A percentile compares a stretch with the other conserved stretches of the same genome.
Evolutionary conservation across 2,888 invertebrate species (phyloP).

Genomic region (Napeogenes inachia): DNA sequence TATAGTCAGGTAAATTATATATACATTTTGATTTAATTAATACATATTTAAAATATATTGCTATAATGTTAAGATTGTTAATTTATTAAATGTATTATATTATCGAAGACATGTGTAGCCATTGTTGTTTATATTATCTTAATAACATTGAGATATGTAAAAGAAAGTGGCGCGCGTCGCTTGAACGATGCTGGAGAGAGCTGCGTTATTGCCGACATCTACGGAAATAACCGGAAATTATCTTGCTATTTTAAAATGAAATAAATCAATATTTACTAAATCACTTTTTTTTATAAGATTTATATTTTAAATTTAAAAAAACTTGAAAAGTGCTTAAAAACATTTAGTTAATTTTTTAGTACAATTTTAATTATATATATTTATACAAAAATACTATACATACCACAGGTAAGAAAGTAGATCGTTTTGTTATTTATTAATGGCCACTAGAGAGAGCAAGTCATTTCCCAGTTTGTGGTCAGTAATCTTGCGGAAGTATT

Average conservation of each 20-base stretch:
- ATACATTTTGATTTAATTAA: no score
- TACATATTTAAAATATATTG: no score
- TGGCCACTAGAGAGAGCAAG: neutral
- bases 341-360: no score
- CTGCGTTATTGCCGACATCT: conserved; percentile 16
- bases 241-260: conserved; percentile 7
- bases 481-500: neutral
- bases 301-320: no score
- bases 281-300: no score
- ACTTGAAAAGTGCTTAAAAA: no score
- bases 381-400: no score
- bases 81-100: neutral
- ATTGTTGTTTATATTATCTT: no score
- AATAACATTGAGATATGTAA: conserved; percentile 23
- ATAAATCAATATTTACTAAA: neutral
- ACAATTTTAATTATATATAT: no score
- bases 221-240: conserved; percentile 2
- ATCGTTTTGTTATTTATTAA: conserved; percentile 24
- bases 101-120: neutral
- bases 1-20: no score
- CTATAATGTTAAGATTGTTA: no score
- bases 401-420: no score
- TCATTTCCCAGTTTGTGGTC: conserved; percentile 2
- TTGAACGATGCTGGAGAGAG: conserved; percentile 34
- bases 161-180: conserved; percentile 33